A percentile compares a stretch with the other conserved stretches of the same genome.
Evolutionary conservation across 2,113 vertebrate genomes (phyloP).

Genomic region (Ceratotherium simum): DNA sequence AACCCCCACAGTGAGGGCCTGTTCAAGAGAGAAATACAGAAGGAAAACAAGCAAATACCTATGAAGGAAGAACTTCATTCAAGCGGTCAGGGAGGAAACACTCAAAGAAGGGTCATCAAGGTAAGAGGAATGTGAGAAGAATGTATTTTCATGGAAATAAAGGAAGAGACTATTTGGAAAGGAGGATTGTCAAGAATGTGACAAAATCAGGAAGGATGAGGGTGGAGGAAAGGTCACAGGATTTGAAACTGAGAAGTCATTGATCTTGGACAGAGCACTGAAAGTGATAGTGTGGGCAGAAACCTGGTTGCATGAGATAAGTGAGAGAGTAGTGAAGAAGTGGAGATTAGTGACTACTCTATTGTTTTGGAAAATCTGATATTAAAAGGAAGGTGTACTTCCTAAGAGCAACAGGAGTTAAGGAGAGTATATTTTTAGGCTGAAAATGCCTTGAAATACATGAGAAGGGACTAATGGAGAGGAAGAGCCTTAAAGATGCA

Average conservation of each 20-base stretch:
- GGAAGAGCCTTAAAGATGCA: neutral
- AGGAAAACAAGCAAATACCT: neutral
- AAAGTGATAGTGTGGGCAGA: neutral
- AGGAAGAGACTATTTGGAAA: constrained; percentile 47
- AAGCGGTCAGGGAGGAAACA: neutral
- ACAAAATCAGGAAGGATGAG: constrained; percentile 22
- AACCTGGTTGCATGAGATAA: neutral
- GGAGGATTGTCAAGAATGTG: constrained; percentile 20
- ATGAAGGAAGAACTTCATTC: neutral
- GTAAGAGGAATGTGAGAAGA: constrained; percentile 6
- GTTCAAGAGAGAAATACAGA: neutral
- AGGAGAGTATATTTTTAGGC: neutral
- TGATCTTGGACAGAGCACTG: constrained; percentile 1
- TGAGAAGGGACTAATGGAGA: neutral
- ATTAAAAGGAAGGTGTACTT: neutral
- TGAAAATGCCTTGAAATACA: neutral
- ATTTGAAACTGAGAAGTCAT: neutral
- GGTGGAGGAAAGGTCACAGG: neutral
- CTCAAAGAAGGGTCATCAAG: neutral
- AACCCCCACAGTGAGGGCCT: neutral
- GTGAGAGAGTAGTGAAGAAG: neutral
- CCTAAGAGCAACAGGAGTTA: neutral
- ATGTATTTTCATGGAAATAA: neutral
- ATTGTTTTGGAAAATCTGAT: neutral
- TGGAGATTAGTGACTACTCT: neutral